Conservation (phyloP, 2,888 invertebrate genomes). For the Folsomia manolachei region DNA sequence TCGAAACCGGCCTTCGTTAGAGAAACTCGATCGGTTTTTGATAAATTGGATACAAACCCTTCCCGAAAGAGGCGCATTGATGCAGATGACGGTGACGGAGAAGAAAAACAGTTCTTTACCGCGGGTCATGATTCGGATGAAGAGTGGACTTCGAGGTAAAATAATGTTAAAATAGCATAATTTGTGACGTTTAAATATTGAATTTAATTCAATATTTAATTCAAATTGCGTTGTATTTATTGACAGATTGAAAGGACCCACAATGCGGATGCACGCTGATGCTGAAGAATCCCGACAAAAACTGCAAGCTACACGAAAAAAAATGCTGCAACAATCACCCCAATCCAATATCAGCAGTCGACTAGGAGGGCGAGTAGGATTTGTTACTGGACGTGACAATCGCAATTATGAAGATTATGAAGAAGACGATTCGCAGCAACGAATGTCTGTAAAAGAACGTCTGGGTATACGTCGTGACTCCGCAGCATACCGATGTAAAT, state of each 20-base stretch:
- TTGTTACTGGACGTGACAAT: neutral
- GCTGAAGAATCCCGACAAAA: slow-evolving; percentile 70
- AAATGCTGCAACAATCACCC: neutral
- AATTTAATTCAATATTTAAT: neutral
- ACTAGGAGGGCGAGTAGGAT: neutral
- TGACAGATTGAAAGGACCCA: slow-evolving; percentile 62
- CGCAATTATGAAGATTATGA: neutral
- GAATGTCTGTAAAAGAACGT: neutral
- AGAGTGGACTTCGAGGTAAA: neutral
- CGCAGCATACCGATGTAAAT: neutral
- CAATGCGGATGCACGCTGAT: slow-evolving; percentile 87
- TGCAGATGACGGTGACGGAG: neutral
- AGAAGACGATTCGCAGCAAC: neutral
- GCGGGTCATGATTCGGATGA: neutral
- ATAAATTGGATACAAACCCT: neutral
- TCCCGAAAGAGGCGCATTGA: neutral
- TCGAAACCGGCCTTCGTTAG: neutral
- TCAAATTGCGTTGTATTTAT: too few species aligned
- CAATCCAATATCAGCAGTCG: neutral
- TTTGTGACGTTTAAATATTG: too few species aligned
- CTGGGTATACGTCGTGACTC: too few species aligned
- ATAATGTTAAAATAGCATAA: neutral
- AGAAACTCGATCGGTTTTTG: neutral
- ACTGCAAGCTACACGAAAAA: slow-evolving; percentile 23
- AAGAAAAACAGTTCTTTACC: neutral